These are phyloP conservation scores for Drymodes brunneopygia DNA, from an alignment of 2,113 vertebrate species.

Conservation along the genomic window DNA sequence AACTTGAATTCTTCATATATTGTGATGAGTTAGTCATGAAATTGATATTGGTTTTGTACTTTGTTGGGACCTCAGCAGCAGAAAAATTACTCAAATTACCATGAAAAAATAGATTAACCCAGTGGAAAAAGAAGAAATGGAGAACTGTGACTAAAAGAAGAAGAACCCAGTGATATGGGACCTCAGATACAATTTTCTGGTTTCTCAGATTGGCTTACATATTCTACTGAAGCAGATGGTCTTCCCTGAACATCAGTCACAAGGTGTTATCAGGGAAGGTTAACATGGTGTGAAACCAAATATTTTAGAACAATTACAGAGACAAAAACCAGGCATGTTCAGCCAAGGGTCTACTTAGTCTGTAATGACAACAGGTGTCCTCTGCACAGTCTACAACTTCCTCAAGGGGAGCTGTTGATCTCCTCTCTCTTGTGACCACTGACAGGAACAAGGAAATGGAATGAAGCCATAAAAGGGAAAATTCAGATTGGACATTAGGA, in stretches of 20 bases:
- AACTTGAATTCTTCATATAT: not conserved
- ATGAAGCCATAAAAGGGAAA: accelerated
- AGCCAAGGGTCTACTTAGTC: not conserved
- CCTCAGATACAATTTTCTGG: not conserved
- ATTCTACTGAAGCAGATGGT: not conserved
- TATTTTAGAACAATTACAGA: not conserved
- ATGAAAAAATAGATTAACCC: not conserved
- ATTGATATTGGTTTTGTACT: not conserved
- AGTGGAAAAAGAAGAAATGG: not conserved
- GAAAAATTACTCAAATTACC: not conserved
- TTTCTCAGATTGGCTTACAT: not conserved
- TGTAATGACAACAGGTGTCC: accelerated
- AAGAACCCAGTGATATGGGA: not conserved
- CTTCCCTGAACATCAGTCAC: not conserved
- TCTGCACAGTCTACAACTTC: not conserved
- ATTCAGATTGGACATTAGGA: not conserved
- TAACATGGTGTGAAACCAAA: not conserved
- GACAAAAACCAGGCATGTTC: not conserved
- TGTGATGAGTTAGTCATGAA: accelerated
- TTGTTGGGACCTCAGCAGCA: not conserved
- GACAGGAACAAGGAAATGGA: not conserved
- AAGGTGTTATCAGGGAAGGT: not conserved
- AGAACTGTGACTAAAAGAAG: not conserved
- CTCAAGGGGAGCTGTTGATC: not conserved
- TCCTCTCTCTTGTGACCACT: not conserved